Percentiles rank a stretch among this genome's conserved stretches.
Evolutionary conservation across 1,140 invertebrate genomes (phyloP).

Genomic region (Drosophila saltans): DNA sequence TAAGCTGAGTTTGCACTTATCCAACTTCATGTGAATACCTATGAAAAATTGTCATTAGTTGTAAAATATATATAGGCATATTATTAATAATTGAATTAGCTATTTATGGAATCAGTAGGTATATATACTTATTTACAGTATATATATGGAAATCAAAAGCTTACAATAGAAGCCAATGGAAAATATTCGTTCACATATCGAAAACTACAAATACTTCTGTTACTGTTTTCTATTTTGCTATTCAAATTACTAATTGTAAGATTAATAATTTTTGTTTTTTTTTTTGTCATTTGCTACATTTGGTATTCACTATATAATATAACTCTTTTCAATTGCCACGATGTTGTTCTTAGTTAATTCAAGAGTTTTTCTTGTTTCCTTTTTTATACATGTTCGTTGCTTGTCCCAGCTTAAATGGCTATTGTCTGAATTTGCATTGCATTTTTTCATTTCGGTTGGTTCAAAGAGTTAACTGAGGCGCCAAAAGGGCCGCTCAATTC

Average conservation of each 20-base stretch:
- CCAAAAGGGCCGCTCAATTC: not conserved
- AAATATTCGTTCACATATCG: slow-evolving; percentile 24
- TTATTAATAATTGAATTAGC: slow-evolving; percentile 14
- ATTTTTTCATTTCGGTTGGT: slow-evolving; percentile 5
- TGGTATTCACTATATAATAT: slow-evolving; percentile 15
- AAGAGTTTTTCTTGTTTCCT: slow-evolving; percentile 7
- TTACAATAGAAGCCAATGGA: slow-evolving; percentile 36
- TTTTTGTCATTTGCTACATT: slow-evolving; percentile 24
- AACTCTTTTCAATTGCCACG: not conserved
- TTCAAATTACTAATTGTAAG: slow-evolving; percentile 32
- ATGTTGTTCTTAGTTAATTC: not conserved
- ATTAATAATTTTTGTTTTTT: slow-evolving; percentile 27
- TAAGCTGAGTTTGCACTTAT: slow-evolving; percentile 28
- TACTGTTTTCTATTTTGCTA: slow-evolving; percentile 21
- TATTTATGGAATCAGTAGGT: not conserved
- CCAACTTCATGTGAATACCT: slow-evolving; percentile 21
- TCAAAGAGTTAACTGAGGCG: slow-evolving; percentile 2
- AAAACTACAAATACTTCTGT: slow-evolving; percentile 20
- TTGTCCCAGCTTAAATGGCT: slow-evolving; percentile 51
- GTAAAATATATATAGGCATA: slow-evolving; percentile 25
- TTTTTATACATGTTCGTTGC: slow-evolving; percentile 44
- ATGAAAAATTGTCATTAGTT: slow-evolving; percentile 14
- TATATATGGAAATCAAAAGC: slow-evolving; percentile 13
- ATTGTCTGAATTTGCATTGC: slow-evolving; percentile 43
- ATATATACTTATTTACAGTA: slow-evolving; percentile 22